Evolutionary conservation across 2,797 vertebrate species (phyloP), one percentile per base, ranked within the genome.

Genomic region (Spondyliosoma cantharus): DNA sequence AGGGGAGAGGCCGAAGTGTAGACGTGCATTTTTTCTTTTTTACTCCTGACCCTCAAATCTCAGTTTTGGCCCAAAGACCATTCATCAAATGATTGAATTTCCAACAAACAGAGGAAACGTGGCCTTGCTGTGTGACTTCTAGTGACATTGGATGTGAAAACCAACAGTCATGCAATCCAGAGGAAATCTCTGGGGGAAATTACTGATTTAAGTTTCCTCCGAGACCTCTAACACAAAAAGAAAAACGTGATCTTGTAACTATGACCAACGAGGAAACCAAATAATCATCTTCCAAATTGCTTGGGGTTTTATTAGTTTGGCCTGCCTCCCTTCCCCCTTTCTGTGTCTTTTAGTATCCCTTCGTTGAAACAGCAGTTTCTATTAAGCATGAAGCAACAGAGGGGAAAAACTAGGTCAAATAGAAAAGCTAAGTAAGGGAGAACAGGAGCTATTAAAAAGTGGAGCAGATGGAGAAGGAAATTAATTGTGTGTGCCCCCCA

Each of bases 391-490:
- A 81, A 88, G 89, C 87, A 89, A 82, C 76, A 76, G 80, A 90
- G 76, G 76, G 66, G 64, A 82, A 82, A 92, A 93, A 88, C 74
- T 94, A 89, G 92, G 94, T 94, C 92, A 94, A 86, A 90, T 67
- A 88, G 79, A 84, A 79, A 88, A 88, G 78, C 63, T 76, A 69
- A 87, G 84, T 67, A 68, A 71, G 72, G 48, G 67, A 68, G 66
- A 74, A 70, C 24, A 37, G 53, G 59, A 65, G 69, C 54, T 64
- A 58, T 8, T 56, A 65, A 77, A 80, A 86, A 85, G 66, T 74
- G 27, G 27, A 83, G 74, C 69, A 84, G 84, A 80, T 64, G 61
- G 43, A 76, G 53, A 11, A 61, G 57, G 54, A 68, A 76, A 78
- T 84, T 22, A 78, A 83, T 37, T 46, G 7, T 46, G 20, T 49